These are phyloP conservation scores for Eulemur macaco DNA, from an alignment of 2,113 vertebrate species.

Conservation along the genomic window DNA sequence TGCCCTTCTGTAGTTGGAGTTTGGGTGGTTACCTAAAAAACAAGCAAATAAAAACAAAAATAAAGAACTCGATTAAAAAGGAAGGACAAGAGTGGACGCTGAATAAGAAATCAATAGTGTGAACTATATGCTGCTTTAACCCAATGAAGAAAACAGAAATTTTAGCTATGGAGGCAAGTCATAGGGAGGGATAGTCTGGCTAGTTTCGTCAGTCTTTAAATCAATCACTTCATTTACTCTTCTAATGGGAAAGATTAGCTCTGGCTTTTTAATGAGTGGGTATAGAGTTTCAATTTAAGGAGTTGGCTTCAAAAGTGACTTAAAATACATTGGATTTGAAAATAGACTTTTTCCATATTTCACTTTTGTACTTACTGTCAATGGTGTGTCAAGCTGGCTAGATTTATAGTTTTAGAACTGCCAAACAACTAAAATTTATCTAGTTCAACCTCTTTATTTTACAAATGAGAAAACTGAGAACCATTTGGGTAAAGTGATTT, in stretches of 20 bases:
- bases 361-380: slow-evolving; percentile 28
- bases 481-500: slow-evolving; percentile 16
- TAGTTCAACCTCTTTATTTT: slow-evolving; percentile 43
- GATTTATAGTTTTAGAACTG: slow-evolving; percentile 51
- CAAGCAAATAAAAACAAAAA: slow-evolving; percentile 34
- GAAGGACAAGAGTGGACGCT: background rate
- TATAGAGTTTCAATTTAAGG: slow-evolving; percentile 44
- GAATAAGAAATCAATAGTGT: background rate
- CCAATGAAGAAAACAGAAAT: slow-evolving; percentile 26
- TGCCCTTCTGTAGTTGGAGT: background rate
- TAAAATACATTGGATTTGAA: slow-evolving; percentile 55
- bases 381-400: background rate
- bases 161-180: slow-evolving; percentile 1
- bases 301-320: slow-evolving; percentile 57
- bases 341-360: slow-evolving; percentile 34
- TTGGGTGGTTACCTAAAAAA: slow-evolving; percentile 40
- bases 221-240: slow-evolving; percentile 52
- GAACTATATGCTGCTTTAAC: background rate
- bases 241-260: slow-evolving; percentile 31
- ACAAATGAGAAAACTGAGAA: slow-evolving; percentile 46
- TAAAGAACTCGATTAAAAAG: background rate
- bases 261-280: slow-evolving; percentile 43
- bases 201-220: slow-evolving; percentile 56
- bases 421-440: slow-evolving; percentile 28
- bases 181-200: background rate